Evolutionary conservation across 2,797 vertebrate genomes (phyloP).

Genomic region (Sebastes glaucus): DNA sequence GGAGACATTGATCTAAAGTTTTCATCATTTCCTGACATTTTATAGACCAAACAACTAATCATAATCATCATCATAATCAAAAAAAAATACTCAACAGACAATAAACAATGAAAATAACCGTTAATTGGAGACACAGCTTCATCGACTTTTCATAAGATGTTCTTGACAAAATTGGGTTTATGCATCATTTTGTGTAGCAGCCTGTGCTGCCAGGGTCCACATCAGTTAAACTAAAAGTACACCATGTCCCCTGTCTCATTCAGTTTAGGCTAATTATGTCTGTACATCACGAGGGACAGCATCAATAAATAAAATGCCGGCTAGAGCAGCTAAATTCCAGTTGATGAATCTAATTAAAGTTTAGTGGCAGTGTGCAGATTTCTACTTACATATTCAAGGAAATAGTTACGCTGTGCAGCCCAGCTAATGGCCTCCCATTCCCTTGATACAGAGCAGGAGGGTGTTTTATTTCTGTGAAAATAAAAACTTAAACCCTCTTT

Average conservation of each 20-base stretch:
- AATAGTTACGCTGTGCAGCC: not conserved
- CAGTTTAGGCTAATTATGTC: not conserved
- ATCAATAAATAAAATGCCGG: constrained; percentile 15
- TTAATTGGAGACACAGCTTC: not conserved
- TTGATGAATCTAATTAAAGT: not conserved
- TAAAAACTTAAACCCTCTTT: not conserved
- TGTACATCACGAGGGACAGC: not conserved
- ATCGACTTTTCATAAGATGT: not conserved
- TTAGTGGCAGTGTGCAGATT: not conserved
- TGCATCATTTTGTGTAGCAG: not conserved
- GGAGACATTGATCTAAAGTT: fast-evolving
- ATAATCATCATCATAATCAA: too few relatives aligned
- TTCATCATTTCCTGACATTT: too few relatives aligned
- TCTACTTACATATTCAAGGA: constrained; percentile 8
- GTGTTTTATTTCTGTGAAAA: constrained; percentile 21
- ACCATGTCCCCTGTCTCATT: not conserved
- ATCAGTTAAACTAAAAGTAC: not conserved
- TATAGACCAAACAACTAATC: too few relatives aligned
- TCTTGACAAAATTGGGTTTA: not conserved
- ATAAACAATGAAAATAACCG: too few relatives aligned
- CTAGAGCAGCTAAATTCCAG: not conserved
- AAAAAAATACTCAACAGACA: too few relatives aligned
- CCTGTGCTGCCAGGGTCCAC: not conserved
- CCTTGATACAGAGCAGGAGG: not conserved
- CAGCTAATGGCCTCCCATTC: not conserved